Conservation (phyloP, 2,113 vertebrate genomes). For the Gallinago paraguaiae region DNA sequence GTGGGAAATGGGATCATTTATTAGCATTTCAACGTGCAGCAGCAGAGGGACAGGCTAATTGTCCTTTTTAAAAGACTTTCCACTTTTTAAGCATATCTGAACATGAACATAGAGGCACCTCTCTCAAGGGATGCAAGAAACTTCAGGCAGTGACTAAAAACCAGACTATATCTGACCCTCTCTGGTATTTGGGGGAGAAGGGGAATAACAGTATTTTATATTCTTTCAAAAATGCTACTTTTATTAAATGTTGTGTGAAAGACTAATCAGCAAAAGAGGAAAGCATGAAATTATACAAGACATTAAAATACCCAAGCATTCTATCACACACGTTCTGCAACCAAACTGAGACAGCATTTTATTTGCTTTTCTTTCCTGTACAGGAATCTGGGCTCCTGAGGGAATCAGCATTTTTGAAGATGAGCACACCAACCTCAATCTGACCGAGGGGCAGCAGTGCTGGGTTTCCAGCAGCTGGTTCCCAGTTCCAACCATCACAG, state of each 20-base stretch:
- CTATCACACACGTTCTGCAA: not conserved
- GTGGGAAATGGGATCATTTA: not conserved
- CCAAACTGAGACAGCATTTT: fast-evolving
- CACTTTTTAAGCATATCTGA: not conserved
- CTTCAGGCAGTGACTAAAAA: not conserved
- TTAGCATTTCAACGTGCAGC: not conserved
- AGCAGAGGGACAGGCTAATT: not conserved
- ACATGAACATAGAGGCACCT: not conserved
- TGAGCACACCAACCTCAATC: not conserved
- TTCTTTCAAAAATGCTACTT: not conserved
- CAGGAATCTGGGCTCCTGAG: not conserved
- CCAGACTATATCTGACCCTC: not conserved
- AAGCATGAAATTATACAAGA: not conserved
- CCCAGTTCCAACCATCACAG: not conserved
- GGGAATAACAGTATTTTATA: not conserved
- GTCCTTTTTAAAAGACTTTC: not conserved
- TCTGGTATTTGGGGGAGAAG: not conserved
- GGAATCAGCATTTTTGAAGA: not conserved
- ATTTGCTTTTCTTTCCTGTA: not conserved
- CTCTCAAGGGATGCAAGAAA: not conserved
- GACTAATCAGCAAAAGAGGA: not conserved
- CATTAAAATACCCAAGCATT: not conserved
- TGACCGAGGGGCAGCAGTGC: not conserved
- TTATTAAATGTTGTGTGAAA: not conserved
- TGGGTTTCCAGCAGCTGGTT: not conserved